phyloP scores from a whole-genome alignment of 2,113 vertebrate species.

The Thamnaconus septentrionalis region DNA sequence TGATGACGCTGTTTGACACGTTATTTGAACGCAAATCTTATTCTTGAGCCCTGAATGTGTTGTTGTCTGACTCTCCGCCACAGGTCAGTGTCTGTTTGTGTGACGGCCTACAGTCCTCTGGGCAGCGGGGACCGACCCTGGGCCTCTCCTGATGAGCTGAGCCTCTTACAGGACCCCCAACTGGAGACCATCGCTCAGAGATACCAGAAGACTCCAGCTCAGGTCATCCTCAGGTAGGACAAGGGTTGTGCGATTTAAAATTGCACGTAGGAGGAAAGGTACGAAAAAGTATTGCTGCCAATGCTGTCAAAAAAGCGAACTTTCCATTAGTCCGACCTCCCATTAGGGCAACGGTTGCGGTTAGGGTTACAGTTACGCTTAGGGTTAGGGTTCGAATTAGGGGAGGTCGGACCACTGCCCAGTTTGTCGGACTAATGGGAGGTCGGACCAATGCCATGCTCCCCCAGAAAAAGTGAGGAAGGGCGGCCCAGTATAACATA shows the following conservation, averaged over 20 bases:
- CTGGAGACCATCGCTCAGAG: slow-evolving; percentile 52
- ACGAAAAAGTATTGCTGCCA: too few relatives aligned
- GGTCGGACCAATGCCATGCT: too few relatives aligned
- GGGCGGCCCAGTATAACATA: too few relatives aligned
- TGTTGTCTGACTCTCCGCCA: neutral
- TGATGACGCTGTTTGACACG: neutral
- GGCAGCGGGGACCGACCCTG: slow-evolving; percentile 77
- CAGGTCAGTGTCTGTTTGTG: slow-evolving; percentile 58
- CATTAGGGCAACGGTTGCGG: too few relatives aligned
- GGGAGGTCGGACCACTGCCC: too few relatives aligned
- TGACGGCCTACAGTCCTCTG: slow-evolving; percentile 78
- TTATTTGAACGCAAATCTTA: neutral
- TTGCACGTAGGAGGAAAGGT: neutral
- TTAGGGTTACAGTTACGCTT: too few relatives aligned
- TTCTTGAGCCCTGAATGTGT: neutral
- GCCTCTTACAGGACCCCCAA: slow-evolving; percentile 65
- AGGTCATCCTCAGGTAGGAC: slow-evolving; percentile 71
- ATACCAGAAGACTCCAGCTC: slow-evolving; percentile 69
- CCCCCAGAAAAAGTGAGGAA: too few relatives aligned
- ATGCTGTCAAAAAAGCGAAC: too few relatives aligned
- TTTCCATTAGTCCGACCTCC: too few relatives aligned
- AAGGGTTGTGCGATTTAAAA: neutral
- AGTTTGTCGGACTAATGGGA: too few relatives aligned
- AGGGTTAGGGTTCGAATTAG: too few relatives aligned
- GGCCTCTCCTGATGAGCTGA: slow-evolving; percentile 64